Evolutionary conservation across 2,797 vertebrate species (phyloP), one percentile per base, ranked within the genome.

Genomic region (Paguma larvata): DNA sequence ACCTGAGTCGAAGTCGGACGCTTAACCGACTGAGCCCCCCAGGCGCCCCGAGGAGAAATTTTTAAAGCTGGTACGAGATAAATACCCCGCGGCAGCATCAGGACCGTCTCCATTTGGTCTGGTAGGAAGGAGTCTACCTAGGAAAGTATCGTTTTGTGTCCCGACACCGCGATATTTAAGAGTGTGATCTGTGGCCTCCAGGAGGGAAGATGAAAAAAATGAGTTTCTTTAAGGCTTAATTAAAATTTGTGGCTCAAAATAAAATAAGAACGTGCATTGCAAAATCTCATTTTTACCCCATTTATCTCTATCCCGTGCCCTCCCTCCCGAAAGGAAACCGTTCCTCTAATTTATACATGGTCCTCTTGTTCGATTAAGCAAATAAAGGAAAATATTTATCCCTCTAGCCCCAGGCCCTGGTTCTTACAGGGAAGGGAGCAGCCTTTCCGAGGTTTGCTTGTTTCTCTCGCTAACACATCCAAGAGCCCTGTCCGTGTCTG

Each of bases 51-150:
- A n/a, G n/a, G n/a, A n/a, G n/a, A n/a, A n/a, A n/a, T n/a, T n/a
- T n/a, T n/a, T n/a, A n/a, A 3, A 51, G 44, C 15, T 14, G 38
- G 27, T 44, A 15, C 56, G 30, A 25, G 67, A 77, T 59, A 38
- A 62, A 44, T 2, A 32, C 38, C n/a, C 21, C 18, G 34, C 11
- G 0, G 13, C 10, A 11, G 12, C 25, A 3, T 15, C 3, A 8
- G 15, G 46, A 11, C 32, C 30, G 1, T 63, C 12, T 27, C 90
- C 48, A 91, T 68, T 51, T 65, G 62, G 18, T 30, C 53, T 34
- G 83, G 27, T 77, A 5, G 65, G 25, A 67, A 80, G 1, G 21
- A 91, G 67, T 34, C 25, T 6, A 32, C 32, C 21, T 9, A 34
- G 21, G 70, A 53, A 53, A 86, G 95, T 25, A 23, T 32, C 59